Base-by-base conservation (phyloP, 2,113 vertebrate species). In the Leptobrachium leishanense region DNA sequence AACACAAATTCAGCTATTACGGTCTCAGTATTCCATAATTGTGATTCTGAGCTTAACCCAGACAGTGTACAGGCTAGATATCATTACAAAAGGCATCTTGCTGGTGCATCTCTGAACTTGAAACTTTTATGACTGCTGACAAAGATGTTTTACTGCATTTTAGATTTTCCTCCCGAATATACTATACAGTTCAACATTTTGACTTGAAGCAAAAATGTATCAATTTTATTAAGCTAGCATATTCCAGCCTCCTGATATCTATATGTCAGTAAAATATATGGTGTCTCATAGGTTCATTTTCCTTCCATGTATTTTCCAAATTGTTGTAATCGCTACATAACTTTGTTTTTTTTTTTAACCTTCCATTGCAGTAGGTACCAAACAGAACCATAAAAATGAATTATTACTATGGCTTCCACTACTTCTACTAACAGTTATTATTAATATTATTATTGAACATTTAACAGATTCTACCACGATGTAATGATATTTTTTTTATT, bases 41-140 rank as follows among this genome's bases (percentile, higher is more conserved):
- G 69, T 72, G 77, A 57, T 79, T 67, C 71, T 74, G 42, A 73
- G 50, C 70, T 67, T 54, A 66, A 79, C 64, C 59, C 39, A 64
- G 7, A 31, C 20, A 72, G 44, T 72, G 40, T 66, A 15, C 20
- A 46, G 20, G 65, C 41, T 80, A 10, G 77, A 80, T 74, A 74
- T 44, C 71, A 80, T 74, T 80, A 74, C 77, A 68, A 68, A 74
- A 74, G 20, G 53, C 71, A 68, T 80, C 71, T 80, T 74, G 77
- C 77, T 74, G 67, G 69, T 59, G 64, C 63, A 74, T 74, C 62
- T 80, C 72, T 57, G 31, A 79, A 72, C 62, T 67, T 74, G 72
- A 80, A 46, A 68, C 50, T 74, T 79, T 80, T 68, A 74, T 59
- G 12, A 42, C 54, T 59, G 31, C 71, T 74, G 78, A 59, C 78